These are phyloP conservation scores for Boloria selene DNA, from an alignment of 2,888 invertebrate genomes.

Conservation along the genomic window DNA sequence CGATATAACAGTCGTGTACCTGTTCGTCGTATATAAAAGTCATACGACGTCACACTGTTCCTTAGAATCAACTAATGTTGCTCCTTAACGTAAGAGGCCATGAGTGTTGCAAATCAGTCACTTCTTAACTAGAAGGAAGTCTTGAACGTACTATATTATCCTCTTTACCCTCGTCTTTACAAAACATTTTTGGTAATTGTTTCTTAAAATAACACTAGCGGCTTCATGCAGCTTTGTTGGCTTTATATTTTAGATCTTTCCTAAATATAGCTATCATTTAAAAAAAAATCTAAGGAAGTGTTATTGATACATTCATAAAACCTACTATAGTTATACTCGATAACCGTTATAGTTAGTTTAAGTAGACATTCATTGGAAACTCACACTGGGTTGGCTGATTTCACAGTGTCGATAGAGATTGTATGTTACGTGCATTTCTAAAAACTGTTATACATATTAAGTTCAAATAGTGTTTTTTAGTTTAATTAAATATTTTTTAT, in stretches of 20 bases:
- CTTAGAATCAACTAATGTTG: constrained; percentile 6
- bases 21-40: constrained; percentile 1
- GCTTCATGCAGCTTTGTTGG: no score
- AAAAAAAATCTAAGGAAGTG: no score
- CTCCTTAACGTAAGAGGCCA: constrained; percentile 2
- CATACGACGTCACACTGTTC: not conserved
- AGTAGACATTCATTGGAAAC: not conserved
- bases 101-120: constrained; percentile 10
- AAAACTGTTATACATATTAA: constrained; percentile 14
- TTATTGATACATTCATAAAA: no score
- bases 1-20: no score
- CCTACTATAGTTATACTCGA: no score
- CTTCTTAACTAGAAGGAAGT: constrained; percentile 12
- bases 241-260: no score
- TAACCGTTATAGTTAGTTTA: not conserved
- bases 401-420: constrained; percentile 15
- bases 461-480: constrained; percentile 3
- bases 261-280: no score
- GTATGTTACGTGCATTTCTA: constrained; percentile 9
- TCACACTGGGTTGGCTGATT: constrained; percentile 8
- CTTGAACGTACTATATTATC: not conserved
- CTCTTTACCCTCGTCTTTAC: no score
- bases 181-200: no score
- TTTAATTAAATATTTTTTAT: constrained; percentile 11
- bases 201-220: no score